phyloP scores from a whole-genome alignment of 2,797 vertebrate species.

The Amblyraja radiata region DNA sequence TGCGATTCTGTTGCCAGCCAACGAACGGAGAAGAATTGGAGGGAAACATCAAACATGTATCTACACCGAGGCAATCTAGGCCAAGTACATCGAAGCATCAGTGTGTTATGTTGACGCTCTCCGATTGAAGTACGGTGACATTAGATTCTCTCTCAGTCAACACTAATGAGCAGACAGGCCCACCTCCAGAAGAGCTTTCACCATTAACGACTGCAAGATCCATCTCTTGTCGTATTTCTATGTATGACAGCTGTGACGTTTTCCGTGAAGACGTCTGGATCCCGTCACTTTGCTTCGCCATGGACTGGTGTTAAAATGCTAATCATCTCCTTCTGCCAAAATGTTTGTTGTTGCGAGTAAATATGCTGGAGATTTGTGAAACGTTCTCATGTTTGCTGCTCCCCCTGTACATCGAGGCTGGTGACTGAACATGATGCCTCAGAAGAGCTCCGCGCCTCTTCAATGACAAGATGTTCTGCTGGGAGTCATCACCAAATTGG shows the following conservation, averaged over 20 bases:
- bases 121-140: neutral
- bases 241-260: neutral
- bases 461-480: neutral
- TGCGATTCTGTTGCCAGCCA: neutral
- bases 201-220: neutral
- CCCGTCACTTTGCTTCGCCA: no score
- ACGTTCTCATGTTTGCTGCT: neutral
- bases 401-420: neutral
- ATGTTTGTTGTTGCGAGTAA: neutral
- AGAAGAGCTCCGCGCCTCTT: neutral
- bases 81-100: neutral
- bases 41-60: neutral
- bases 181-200: neutral
- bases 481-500: neutral
- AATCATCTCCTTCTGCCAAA: neutral
- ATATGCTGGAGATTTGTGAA: neutral
- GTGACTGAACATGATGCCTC: neutral
- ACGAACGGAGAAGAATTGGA: neutral
- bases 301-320: neutral
- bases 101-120: neutral
- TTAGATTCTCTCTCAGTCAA: neutral
- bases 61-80: neutral
- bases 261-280: neutral
- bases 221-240: neutral
- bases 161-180: neutral